These are phyloP conservation scores for Nebria ingens DNA, from an alignment of 1,140 invertebrate genomes.

Conservation along the genomic window DNA sequence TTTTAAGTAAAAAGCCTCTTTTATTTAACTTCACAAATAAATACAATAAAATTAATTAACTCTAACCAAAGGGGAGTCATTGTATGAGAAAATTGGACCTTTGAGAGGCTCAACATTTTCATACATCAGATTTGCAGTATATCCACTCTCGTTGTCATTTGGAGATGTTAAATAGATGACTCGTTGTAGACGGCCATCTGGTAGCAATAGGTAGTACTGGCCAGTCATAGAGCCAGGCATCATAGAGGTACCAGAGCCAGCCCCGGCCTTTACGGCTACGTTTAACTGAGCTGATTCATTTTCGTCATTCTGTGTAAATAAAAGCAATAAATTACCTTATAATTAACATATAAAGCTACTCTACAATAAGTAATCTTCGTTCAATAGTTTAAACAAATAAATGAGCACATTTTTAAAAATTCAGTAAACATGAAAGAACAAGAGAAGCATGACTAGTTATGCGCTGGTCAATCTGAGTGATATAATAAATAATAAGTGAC, in stretches of 20 bases:
- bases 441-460: too few species aligned
- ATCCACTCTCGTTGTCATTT: neutral
- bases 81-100: neutral
- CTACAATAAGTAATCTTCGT: too few species aligned
- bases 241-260: neutral
- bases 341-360: too few species aligned
- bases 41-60: slow-evolving; percentile 2
- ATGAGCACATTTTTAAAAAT: too few species aligned
- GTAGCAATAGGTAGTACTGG: neutral
- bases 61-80: neutral
- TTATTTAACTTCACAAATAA: neutral
- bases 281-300: neutral
- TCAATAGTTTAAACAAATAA: too few species aligned
- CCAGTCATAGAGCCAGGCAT: too few species aligned
- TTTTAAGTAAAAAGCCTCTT: too few species aligned
- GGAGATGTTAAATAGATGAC: neutral
- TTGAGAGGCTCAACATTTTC: neutral
- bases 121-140: neutral
- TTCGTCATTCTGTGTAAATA: too few species aligned
- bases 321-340: too few species aligned
- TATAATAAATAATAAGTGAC: too few species aligned
- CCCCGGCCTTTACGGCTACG: neutral
- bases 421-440: too few species aligned
- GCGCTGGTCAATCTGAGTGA: too few species aligned
- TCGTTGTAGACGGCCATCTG: neutral